Evolutionary conservation across 1,140 invertebrate genomes (phyloP).

Genomic region (Charaxes varanes): DNA sequence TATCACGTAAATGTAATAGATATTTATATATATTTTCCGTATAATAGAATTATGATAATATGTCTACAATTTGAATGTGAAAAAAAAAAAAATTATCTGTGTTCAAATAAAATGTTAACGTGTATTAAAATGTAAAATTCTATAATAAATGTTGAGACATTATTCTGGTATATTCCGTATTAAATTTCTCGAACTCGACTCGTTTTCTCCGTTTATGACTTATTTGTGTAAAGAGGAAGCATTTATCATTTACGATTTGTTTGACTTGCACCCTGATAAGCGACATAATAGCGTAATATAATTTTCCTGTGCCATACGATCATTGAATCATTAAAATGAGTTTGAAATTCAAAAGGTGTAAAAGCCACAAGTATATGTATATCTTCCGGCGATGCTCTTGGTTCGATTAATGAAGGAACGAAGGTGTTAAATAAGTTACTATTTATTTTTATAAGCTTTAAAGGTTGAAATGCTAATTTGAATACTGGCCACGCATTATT

Average conservation of each 20-base stretch:
- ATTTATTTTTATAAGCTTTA: conserved; percentile 21
- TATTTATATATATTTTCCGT: conserved; percentile 50
- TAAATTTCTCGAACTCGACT: conserved; percentile 15
- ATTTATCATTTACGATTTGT: conserved; percentile 18
- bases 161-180: conserved; percentile 30
- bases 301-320: conserved; percentile 32
- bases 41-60: conserved; percentile 53
- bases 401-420: conserved; percentile 4
- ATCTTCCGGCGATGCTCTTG: conserved; percentile 2
- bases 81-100: conserved; percentile 58
- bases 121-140: conserved; percentile 42
- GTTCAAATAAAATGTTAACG: conserved; percentile 58
- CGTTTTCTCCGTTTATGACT: conserved; percentile 13
- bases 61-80: conserved; percentile 63
- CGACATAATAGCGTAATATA: conserved; percentile 10
- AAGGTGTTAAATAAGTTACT: conserved; percentile 7
- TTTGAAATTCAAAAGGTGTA: conserved; percentile 1
- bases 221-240: conserved; percentile 14
- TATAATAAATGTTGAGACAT: conserved; percentile 37
- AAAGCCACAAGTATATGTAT: conserved; percentile 9
- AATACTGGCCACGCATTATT: conserved; percentile 15
- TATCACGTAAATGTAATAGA: conserved; percentile 42
- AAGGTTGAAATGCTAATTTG: conserved; percentile 11
- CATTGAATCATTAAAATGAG: conserved; percentile 15
- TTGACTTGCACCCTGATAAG: conserved; percentile 9